Conservation (phyloP, 2,113 vertebrate species). For the Aleadryas rufinucha region DNA sequence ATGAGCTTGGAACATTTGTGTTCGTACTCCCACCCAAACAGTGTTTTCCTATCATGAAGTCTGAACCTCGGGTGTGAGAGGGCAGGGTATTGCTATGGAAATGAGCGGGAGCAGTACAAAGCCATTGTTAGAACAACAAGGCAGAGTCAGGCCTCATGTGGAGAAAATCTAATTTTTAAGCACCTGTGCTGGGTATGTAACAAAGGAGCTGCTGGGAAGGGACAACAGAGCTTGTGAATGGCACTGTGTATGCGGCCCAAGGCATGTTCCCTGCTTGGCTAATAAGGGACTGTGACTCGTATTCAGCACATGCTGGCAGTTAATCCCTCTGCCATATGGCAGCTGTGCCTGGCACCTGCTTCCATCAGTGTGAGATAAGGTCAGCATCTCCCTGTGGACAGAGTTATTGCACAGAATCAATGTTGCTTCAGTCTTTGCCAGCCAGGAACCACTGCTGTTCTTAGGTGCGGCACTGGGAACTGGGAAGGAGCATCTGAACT, state of each 20-base stretch:
- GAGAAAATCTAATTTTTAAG: slow-evolving; percentile 20
- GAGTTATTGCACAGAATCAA: background rate
- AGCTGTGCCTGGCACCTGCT: slow-evolving; percentile 36
- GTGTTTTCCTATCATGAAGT: background rate
- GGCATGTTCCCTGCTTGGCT: background rate
- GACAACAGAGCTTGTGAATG: background rate
- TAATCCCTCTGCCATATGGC: slow-evolving; percentile 28
- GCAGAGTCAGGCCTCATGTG: background rate
- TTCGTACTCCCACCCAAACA: background rate
- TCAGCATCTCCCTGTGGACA: background rate
- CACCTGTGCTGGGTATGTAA: background rate
- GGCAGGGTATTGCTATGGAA: background rate
- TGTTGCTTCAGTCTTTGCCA: background rate
- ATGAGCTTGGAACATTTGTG: background rate
- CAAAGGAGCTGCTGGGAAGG: background rate
- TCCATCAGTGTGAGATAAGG: slow-evolving; percentile 4
- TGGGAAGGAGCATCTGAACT: background rate
- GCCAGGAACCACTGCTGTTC: rapidly evolving
- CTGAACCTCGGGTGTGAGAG: background rate
- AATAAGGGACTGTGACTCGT: background rate
- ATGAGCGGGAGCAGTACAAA: background rate
- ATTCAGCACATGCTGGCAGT: background rate
- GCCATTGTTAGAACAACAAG: background rate
- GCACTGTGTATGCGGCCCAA: background rate
- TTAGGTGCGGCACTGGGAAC: background rate